Conservation (phyloP, 2,888 invertebrate species). For the Leucophora obtusa region DNA sequence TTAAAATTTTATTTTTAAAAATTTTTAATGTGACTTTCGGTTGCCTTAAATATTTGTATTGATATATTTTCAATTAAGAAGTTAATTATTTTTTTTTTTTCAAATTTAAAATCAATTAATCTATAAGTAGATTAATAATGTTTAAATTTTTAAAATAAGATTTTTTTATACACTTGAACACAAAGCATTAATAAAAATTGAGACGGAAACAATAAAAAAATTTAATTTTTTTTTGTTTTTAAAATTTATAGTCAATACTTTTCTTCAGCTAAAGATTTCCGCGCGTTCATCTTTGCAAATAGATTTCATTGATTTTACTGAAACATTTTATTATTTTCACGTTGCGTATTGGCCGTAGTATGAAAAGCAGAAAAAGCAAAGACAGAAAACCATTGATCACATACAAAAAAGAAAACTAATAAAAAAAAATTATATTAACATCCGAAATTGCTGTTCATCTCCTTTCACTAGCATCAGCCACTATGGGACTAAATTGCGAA, state of each 20-base stretch:
- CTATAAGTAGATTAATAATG: not conserved
- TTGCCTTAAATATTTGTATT: no score
- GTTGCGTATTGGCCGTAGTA: slow-evolving; percentile 50
- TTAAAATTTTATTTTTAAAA: not conserved
- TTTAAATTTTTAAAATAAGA: not conserved
- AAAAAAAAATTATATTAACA: slow-evolving; percentile 11
- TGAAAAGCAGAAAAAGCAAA: slow-evolving; percentile 21
- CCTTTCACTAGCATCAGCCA: not conserved
- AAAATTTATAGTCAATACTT: slow-evolving; percentile 41
- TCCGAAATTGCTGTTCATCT: not conserved
- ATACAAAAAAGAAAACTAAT: not conserved
- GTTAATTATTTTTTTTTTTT: slow-evolving; percentile 23
- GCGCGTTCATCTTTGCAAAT: slow-evolving; percentile 57
- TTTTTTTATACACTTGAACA: not conserved
- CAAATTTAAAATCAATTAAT: not conserved
- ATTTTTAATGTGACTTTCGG: not conserved
- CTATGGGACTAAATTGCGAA: no score
- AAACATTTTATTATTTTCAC: slow-evolving; percentile 40
- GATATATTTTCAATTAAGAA: no score
- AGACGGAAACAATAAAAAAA: not conserved
- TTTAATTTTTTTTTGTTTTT: not conserved
- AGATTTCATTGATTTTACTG: slow-evolving; percentile 55
- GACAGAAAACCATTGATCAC: slow-evolving; percentile 38
- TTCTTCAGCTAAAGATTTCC: slow-evolving; percentile 39
- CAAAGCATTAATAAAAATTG: slow-evolving; percentile 1